Evolutionary conservation across 2,888 invertebrate genomes (phyloP).

Genomic region (Parapristionchus giblindavisi): DNA sequence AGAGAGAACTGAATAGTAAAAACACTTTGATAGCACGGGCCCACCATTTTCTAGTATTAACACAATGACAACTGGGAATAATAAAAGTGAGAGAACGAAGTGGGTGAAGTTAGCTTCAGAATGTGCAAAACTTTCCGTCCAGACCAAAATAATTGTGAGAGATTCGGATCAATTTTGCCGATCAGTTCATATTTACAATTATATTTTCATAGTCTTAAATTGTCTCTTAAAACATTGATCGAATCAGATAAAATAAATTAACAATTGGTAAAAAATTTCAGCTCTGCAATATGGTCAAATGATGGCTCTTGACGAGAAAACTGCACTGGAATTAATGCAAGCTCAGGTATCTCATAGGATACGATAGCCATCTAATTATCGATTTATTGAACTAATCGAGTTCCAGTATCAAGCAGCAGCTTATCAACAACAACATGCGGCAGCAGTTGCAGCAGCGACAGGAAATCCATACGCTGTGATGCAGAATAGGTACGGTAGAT

Average conservation of each 20-base stretch:
- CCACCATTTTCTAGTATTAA: too few relatives aligned
- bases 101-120: too few relatives aligned
- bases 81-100: too few relatives aligned
- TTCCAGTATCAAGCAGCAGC: conserved; percentile 22
- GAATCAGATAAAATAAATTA: neutral
- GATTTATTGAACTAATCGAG: neutral
- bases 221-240: neutral
- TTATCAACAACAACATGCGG: conserved; percentile 49
- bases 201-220: neutral
- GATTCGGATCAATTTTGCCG: neutral
- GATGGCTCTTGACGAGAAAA: conserved; percentile 31
- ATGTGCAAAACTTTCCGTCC: too few relatives aligned
- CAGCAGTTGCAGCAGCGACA: conserved; percentile 39
- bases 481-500: conserved; percentile 14
- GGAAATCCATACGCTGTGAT: conserved; percentile 31
- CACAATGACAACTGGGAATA: too few relatives aligned
- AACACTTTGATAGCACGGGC: too few relatives aligned
- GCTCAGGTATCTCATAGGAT: conserved; percentile 21
- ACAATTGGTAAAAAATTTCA: conserved; percentile 4
- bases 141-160: too few relatives aligned
- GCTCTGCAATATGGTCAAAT: conserved; percentile 31
- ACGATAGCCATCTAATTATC: neutral
- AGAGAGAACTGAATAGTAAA: too few relatives aligned
- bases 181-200: conserved; percentile 11
- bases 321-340: conserved; percentile 35